Conservation (phyloP, 2,888 invertebrate species). For the Caenorhabditis panamensis region DNA sequence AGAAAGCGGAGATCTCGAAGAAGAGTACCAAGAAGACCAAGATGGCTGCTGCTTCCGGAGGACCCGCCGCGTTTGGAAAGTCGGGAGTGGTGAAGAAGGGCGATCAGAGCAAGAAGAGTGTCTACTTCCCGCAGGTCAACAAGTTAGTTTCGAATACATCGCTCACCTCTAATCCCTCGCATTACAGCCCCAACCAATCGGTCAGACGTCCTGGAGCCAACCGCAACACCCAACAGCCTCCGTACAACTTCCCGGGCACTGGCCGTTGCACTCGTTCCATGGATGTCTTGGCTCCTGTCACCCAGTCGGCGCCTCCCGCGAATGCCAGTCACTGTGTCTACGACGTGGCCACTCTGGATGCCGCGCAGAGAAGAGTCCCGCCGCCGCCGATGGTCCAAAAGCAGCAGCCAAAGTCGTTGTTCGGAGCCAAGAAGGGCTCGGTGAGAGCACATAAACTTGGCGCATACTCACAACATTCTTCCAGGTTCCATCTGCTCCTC, state of each 20-base stretch:
- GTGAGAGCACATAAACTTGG: too few species aligned
- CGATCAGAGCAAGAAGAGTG: constrained; percentile 5
- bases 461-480: too few species aligned
- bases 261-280: constrained; percentile 37
- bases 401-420: constrained; percentile 27
- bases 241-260: constrained; percentile 46
- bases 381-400: not conserved
- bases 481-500: too few species aligned
- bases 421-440: constrained; percentile 6
- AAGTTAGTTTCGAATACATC: constrained; percentile 2
- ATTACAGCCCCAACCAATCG: not conserved
- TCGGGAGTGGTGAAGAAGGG: constrained; percentile 28
- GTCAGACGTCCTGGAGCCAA: not conserved
- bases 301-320: not conserved
- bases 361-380: constrained; percentile 30
- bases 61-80: constrained; percentile 1
- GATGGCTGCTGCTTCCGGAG: not conserved
- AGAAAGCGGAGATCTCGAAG: not conserved
- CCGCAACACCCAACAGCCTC: not conserved
- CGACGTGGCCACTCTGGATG: constrained; percentile 32
- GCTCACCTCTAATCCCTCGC: too few species aligned
- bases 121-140: constrained; percentile 31
- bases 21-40: not conserved
- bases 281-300: constrained; percentile 15
- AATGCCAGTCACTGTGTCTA: constrained; percentile 35